Evolutionary conservation across 2,113 vertebrate species (phyloP), one percentile per base, ranked within the genome.

Genomic region (Hypocryptadius cinnamomeus): DNA sequence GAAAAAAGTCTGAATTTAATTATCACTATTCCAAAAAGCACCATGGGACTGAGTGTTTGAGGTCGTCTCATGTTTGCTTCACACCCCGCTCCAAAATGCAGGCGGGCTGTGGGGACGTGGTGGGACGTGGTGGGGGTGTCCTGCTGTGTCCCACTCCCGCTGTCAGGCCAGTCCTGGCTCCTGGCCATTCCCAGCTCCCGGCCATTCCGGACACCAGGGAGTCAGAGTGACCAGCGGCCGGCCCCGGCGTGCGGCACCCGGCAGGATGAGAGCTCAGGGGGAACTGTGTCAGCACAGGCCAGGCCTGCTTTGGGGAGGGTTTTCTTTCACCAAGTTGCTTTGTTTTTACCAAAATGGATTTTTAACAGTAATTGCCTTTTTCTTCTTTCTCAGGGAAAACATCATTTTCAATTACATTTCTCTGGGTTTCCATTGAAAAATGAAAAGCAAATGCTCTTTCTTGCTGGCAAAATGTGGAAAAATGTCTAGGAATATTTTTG

Each of bases 1-100:
- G 96, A 93, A 95, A 94, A 95, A 96, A 93, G 85, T 94, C 95
- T 96, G 96, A 92, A 94, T 95, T 93, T 90, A 96, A 96, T 96
- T 95, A 95, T 92, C 95, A 79, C 92, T 92, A 87, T 90, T 96
- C 94, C 92, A 96, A 96, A 94, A 95, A 93, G 92, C 92, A 94
- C 94, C 95, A 89, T 90, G 96, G 95, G 96, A 94, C 81, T 17
- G 39, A 87, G 85, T 24, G 89, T 69, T 93, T 87, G 92, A 90
- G 95, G 84, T 93, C 51, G 68, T 56, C 92, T 93, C 87, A 39
- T 93, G 86, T 94, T 94, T 92, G 89, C 92, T 94, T 96, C 91
- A 87, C 94, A 89, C 89, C 89, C 95, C 22, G 10, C 85, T 89
- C 83, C 60, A n/a, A 92, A 92, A 88, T 6, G 85, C 79, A 82